Base-by-base conservation (phyloP, 2,113 vertebrate species). In the Corydoras sp. region DNA sequence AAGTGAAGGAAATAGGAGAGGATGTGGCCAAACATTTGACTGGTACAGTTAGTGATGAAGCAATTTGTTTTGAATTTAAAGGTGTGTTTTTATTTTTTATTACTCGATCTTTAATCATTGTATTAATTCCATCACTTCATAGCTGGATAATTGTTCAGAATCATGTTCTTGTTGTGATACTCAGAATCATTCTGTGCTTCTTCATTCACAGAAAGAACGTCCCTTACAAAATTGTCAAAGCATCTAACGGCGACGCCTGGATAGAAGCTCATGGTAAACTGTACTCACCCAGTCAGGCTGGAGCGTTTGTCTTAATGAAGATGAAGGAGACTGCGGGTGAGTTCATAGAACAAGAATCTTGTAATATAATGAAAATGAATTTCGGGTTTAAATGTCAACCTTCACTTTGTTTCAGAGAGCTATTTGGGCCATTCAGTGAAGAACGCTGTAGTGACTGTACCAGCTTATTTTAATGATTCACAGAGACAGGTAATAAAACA, bases 251-350 rank as follows among this genome's bases (percentile, higher is more conserved):
- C 0, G 97, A 99, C 2, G 97, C 96, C 30, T 99, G 97, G 96
- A 90, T 99, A 9, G 97, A 99, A 84, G 94, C 95, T 74, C 94
- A 98, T 62, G 94, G 95, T 58, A 99, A 98, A 65, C 87, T 99
- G 15, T 99, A 99, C 75, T 99, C 97, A 0, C 97, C 97, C 51
- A 99, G 97, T 86, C 97, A 99, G 84, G 91, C 90, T 0, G 97
- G 96, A 65, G 97, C 96, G 75, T 99, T 99, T 30, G 89, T 99
- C 1, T 88, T 99, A 11, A 96, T 97, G 81, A 99, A 99, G 86
- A 99, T 99, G 97, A 99, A 99, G 85, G 96, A 99, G 68, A 98
- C 97, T 6, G 94, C 96, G 89, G 97, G 97, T 98, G 65, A 83
- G 83, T 4, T 24, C 32, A 15, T 24, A 12, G 5, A 18, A 32